A percentile compares a stretch with the other conserved stretches of the same genome.
phyloP scores from a whole-genome alignment of 2,797 vertebrate species.

The Mus minutoides region DNA sequence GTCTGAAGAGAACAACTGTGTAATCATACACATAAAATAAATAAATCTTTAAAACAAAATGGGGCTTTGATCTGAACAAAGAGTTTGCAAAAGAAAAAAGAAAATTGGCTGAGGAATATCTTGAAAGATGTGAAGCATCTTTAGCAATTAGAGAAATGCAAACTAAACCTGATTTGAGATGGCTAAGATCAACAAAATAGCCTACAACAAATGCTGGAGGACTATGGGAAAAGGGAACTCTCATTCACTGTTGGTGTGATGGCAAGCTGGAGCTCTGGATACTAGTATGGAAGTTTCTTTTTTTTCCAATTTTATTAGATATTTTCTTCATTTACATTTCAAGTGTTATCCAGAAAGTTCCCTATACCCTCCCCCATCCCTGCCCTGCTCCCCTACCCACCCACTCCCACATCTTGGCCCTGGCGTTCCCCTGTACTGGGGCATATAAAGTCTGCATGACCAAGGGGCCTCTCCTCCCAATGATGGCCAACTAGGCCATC shows the following conservation, averaged over 20 bases:
- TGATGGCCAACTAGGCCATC: too few species aligned
- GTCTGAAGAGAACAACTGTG: neutral
- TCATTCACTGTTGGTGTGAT: neutral
- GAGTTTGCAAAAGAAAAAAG: neutral
- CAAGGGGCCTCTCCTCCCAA: too few species aligned
- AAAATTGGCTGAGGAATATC: neutral
- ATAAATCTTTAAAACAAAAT: neutral
- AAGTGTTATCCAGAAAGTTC: too few species aligned
- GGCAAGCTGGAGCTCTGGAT: too few species aligned
- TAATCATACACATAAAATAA: neutral
- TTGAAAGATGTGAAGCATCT: neutral
- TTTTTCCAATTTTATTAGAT: too few species aligned
- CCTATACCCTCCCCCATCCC: too few species aligned
- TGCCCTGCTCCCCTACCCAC: too few species aligned
- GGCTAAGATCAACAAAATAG: neutral
- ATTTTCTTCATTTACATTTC: too few species aligned
- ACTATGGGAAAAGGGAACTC: accelerated
- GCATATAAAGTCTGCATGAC: too few species aligned
- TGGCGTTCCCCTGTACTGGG: too few species aligned
- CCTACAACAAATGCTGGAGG: neutral
- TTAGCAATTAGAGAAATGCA: neutral
- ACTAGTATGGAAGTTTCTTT: neutral
- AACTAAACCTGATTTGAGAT: neutral
- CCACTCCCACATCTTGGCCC: too few species aligned
- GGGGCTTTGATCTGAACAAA: neutral